Base-by-base conservation (phyloP, 2,888 invertebrate genomes). In the Cheilosia vernalis region DNA sequence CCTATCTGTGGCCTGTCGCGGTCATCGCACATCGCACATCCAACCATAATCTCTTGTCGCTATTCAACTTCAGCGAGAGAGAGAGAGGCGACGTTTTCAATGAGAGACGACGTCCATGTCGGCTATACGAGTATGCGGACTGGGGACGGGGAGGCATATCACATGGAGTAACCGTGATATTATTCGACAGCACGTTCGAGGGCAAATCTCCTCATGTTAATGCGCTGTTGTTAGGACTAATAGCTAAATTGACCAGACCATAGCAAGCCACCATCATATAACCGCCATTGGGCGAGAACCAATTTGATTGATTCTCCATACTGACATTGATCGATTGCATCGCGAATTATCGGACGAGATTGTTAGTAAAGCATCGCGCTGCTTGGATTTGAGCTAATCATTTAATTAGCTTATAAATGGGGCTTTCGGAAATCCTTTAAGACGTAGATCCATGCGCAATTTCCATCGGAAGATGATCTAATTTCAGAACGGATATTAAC, bases 271-370 rank as follows among this genome's bases (percentile, higher is more conserved):
- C 79, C 74, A 64, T 67, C 69, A 69, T 37, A 60, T 30, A 49
- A 76, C 84, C 70, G 85, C 85, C 85, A 67, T 77, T 72, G 81
- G 85, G 85, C 85, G 85, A 81, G 81, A 85, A 85, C 70, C 85
- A 60, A 81, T 77, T 85, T 85, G 85, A 85, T 85, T 85, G 85
- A 85, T 85, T 85, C 69, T 61, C 67, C 44, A 67, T 77, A 5
- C 76, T 77, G 85, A 85, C 85, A 85, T 81, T 85, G 85, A 85
- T 85, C 76, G 40, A 85, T 85, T 76, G 85, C 72, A 61, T 58
- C 81, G 85, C 85, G 85, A 77, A 77, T 85, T 49, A 56, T 67
- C 24, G 37, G 58, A 42, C 51, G 13, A 61, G 30, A 72, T 30
- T 37, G 49, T 9, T 24, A n/a, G 51, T 6, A 6, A 27, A 24